Base-by-base conservation (phyloP, 2,113 vertebrate species). In the Pseudorectes ferrugineus region DNA sequence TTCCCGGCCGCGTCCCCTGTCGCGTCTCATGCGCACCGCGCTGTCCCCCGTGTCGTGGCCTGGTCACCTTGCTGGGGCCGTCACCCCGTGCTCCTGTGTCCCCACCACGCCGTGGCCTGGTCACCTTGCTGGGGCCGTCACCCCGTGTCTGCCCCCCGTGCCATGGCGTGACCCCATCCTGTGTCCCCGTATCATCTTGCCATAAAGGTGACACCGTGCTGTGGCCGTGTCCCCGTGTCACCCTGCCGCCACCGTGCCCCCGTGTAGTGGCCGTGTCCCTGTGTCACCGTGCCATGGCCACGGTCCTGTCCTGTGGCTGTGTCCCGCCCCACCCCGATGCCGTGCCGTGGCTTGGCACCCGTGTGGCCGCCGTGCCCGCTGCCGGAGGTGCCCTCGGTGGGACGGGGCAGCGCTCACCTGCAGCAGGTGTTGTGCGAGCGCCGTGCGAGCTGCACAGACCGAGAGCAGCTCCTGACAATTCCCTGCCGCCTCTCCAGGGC, bases 161-260 rank as follows among this genome's bases (percentile, higher is more conserved):
- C 7, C 26, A 0, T 5, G 33, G 29, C 16, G 2, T 5, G 11
- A 28, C 22, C 36, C 52, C 22, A 0, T 18, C 1, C 8, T 0
- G 0, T 14, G 49, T n/a, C 35, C 59, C 65, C 36, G 2, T 24
- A 5, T 49, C 76, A 1, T 52, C 20, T 14, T 29, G 42, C 36
- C 54, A 0, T 2, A 2, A 4, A 19, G 2, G 2, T 10, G 26
- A 9, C 11, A 15, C 62, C 2, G 0, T 3, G 0, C 13, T 2
- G 1, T 11, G 24, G 7, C 33, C 43, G 10, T 45, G 43, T 45
- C 43, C 43, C 43, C 9, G 21, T 45, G 43, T 45, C 7, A 14
- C 48, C 59, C 31, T 8, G n/a, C 66, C 49, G 2, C 4, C 8
- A 2, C 23, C 4, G 2, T 10, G 28, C 10, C 11, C 13, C 63